Percentiles rank a stretch among this genome's conserved stretches.
Conservation (phyloP, 2,888 invertebrate genomes). For the Limnephilus lunatus region DNA sequence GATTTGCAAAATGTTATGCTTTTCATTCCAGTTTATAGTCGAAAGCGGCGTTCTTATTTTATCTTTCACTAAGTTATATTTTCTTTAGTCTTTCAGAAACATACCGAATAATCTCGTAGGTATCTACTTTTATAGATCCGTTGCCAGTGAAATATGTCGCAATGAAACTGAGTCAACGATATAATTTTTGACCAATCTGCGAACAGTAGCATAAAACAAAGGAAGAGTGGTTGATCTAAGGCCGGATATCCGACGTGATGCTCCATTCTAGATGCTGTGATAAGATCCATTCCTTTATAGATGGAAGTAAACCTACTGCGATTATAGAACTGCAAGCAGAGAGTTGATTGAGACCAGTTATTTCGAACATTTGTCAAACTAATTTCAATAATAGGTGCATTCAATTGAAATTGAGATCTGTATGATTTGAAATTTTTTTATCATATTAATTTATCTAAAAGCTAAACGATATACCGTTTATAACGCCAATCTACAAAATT, state of each 20-base stretch:
- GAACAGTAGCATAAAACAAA: slow-evolving; percentile 14
- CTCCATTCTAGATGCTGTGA: not conserved
- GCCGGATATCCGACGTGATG: slow-evolving; percentile 40
- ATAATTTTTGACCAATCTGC: slow-evolving; percentile 2
- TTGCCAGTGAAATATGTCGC: not conserved
- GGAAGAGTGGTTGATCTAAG: slow-evolving; percentile 25
- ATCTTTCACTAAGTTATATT: not conserved
- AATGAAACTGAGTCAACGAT: not conserved
- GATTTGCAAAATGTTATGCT: not conserved
- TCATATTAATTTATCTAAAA: no score
- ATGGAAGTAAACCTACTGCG: not conserved
- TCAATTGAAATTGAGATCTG: no score
- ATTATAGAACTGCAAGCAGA: not conserved
- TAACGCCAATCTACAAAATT: no score
- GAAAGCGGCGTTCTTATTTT: not conserved
- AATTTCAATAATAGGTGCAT: not conserved
- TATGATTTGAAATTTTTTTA: no score
- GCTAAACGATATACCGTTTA: no score
- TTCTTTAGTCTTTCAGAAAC: not conserved
- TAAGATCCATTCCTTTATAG: not conserved
- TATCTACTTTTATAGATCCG: not conserved
- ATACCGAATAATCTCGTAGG: not conserved
- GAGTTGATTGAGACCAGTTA: not conserved
- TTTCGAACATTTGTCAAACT: not conserved
- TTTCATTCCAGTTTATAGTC: not conserved